A percentile compares a stretch with the other conserved stretches of the same genome.
Evolutionary conservation across 2,797 vertebrate genomes (phyloP).

Genomic region (Carduelis carduelis): DNA sequence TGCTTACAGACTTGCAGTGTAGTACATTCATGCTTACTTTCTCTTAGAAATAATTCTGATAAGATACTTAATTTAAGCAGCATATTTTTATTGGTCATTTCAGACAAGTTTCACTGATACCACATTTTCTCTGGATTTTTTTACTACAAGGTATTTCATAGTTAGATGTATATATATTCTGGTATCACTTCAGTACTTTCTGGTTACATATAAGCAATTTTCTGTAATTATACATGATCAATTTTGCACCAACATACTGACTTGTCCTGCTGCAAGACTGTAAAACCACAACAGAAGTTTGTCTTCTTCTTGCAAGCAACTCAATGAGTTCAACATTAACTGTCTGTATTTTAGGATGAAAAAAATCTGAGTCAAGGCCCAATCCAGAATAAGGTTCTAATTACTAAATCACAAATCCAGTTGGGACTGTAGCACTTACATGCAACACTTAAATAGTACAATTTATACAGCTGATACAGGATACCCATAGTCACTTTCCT

Average conservation of each 20-base stretch:
- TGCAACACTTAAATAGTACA: not conserved
- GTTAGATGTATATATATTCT: not conserved
- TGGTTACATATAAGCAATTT: not conserved
- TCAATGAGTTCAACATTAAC: not conserved
- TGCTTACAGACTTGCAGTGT: not conserved
- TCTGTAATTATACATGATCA: not conserved
- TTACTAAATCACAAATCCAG: not conserved
- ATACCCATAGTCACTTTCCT: not conserved
- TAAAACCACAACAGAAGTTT: not conserved
- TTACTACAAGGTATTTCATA: constrained; percentile 1
- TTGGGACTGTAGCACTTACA: not conserved
- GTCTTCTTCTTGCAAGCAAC: not conserved
- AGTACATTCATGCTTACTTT: not conserved
- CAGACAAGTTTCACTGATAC: not conserved
- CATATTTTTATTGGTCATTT: constrained; percentile 33
- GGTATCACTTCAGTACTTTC: not conserved
- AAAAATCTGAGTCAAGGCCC: not conserved
- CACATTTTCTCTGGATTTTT: constrained; percentile 20
- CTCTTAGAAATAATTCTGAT: constrained; percentile 17
- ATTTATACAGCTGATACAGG: not conserved
- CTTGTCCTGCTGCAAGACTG: not conserved
- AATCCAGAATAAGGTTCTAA: not conserved
- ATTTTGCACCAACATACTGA: not conserved
- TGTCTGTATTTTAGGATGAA: not conserved
- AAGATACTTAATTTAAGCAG: constrained; percentile 28